Percentiles rank a stretch among this genome's conserved stretches.
phyloP scores from a whole-genome alignment of 2,113 vertebrate genomes.

The Caranx ignobilis region DNA sequence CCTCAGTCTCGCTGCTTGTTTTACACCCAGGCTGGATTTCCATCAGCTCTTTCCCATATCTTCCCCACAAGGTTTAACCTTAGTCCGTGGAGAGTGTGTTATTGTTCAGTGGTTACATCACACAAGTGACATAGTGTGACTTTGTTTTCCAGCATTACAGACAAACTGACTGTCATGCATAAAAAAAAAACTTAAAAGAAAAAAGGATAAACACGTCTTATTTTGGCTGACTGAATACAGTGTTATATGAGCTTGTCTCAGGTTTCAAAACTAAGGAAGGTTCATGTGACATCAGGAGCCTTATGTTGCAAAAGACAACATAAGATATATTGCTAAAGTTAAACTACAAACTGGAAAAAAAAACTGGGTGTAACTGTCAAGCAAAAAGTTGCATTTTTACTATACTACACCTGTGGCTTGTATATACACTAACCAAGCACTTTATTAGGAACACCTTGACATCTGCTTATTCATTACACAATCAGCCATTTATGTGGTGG shows the following conservation, averaged over 20 bases:
- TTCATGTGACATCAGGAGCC: neutral
- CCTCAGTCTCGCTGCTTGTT: neutral
- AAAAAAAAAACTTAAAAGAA: neutral
- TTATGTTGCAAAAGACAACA: slow-evolving; percentile 4
- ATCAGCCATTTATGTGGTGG: neutral
- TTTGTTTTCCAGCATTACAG: neutral
- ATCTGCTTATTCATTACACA: neutral
- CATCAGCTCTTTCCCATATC: neutral
- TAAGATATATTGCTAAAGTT: slow-evolving; percentile 15
- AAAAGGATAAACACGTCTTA: neutral
- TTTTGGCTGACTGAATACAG: too few relatives aligned
- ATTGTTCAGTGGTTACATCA: slow-evolving; percentile 1
- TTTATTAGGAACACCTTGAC: neutral
- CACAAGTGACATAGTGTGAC: slow-evolving; percentile 24
- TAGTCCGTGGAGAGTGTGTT: slow-evolving; percentile 3
- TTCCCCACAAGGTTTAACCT: slow-evolving; percentile 2
- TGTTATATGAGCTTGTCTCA: neutral
- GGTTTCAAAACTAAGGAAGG: slow-evolving; percentile 1
- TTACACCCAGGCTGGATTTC: slow-evolving; percentile 2
- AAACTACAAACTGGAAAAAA: slow-evolving; percentile 11
- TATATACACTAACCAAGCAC: neutral
- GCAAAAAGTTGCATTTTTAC: slow-evolving; percentile 44
- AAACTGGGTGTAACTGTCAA: neutral
- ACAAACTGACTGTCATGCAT: neutral
- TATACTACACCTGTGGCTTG: slow-evolving; percentile 21